Evolutionary conservation across 2,888 invertebrate genomes (phyloP), one percentile per base, ranked within the genome.

Genomic region (Hydrotaea diabolus): DNA sequence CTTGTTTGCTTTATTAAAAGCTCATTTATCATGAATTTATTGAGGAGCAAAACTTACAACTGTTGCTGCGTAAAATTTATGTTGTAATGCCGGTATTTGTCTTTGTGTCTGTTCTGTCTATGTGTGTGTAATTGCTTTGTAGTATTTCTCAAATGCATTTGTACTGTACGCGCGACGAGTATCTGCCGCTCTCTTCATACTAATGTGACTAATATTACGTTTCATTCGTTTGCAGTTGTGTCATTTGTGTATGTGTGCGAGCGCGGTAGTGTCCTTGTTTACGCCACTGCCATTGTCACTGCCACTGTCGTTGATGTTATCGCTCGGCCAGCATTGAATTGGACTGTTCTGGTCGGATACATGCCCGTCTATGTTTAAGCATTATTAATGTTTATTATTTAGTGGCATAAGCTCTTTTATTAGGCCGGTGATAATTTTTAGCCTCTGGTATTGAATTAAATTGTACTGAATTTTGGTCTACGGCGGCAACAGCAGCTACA

Each of bases 351-450:
- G 13, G 23, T 36, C 31, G 17, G 17, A 71, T 46, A 15, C 53
- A 9, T 15, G 53, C 13, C 21, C 21, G 73, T 55, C 62, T 55
- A 53, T 49, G 55, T 43, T 74, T 19, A 55, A 43, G 11, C 19
- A 39, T 69, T 23, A 69, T 77, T 57, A 55, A 57, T 77, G 23
- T 69, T 55, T 77, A 77, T 76, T 55, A 69, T 77, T 77, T 77
- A 57, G 17, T 43, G 69, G 55, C 69, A 69, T 69, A 77, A 77
- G 66, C 77, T 57, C 66, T 69, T 66, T 69, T 77, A 76, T 76
- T 77, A 77, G 66, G 69, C 55, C 69, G 77, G 66, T 77, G 77
- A 77, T 77, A 69, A 77, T 77, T 77, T 77, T 36, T 69, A 77
- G 77, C 77, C 69, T 55, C 66, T 55, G 55, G 77, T 43, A 69